phyloP scores from a whole-genome alignment of 2,888 invertebrate species.

The Carpatolechia fugitivella region DNA sequence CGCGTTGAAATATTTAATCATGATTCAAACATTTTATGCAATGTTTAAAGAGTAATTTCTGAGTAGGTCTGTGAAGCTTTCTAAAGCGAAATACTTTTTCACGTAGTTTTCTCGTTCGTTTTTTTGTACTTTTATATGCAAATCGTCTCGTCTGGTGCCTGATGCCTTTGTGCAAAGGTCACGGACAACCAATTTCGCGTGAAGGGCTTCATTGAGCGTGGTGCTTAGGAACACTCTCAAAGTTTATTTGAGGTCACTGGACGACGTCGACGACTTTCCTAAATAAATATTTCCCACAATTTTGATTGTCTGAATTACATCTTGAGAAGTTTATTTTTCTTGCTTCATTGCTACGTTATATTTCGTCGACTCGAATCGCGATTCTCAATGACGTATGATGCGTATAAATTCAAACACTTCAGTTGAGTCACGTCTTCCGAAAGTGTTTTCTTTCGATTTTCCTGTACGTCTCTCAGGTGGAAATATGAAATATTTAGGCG shows the following conservation, averaged over 20 bases:
- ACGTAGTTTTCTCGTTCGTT: neutral
- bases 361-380: too few species aligned
- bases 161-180: constrained; percentile 7
- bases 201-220: neutral
- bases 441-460: neutral
- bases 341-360: too few species aligned
- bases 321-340: too few species aligned
- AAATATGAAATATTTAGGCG: neutral
- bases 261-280: neutral
- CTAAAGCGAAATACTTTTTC: neutral
- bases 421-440: neutral
- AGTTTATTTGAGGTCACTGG: constrained; percentile 1
- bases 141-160: neutral
- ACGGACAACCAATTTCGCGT: neutral
- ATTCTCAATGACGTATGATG: too few species aligned
- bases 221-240: neutral
- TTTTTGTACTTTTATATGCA: constrained; percentile 18
- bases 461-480: neutral
- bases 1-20: too few species aligned
- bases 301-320: neutral
- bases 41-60: neutral
- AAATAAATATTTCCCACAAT: neutral
- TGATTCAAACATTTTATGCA: too few species aligned
- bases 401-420: too few species aligned
- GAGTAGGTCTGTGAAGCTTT: neutral